phyloP scores from a whole-genome alignment of 2,888 invertebrate genomes.

The Netelia fuscicornis region DNA sequence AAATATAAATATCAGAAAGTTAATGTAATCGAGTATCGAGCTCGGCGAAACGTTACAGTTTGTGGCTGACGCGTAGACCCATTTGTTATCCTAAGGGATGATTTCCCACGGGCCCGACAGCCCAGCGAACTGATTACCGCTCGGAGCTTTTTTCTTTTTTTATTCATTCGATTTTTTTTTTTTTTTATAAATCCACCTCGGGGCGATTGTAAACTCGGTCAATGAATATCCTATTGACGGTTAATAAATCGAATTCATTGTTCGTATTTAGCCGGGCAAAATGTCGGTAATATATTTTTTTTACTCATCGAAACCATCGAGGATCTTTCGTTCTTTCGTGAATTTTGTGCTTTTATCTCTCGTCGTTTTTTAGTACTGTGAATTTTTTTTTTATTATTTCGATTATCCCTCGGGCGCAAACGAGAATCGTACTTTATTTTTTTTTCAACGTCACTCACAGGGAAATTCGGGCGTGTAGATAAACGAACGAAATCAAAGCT shows the following conservation, averaged over 20 bases:
- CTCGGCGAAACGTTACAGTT: constrained; percentile 34
- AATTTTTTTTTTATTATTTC: constrained; percentile 9
- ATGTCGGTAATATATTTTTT: not conserved
- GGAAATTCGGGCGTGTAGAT: not conserved
- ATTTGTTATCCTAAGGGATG: constrained; percentile 68
- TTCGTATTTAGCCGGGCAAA: not conserved
- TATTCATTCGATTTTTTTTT: not conserved
- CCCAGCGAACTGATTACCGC: constrained; percentile 9
- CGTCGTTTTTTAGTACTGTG: not conserved
- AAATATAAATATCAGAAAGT: constrained; percentile 20
- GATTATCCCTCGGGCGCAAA: constrained; percentile 13
- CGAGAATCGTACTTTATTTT: constrained; percentile 7
- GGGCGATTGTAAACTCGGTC: not conserved
- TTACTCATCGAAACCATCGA: not conserved
- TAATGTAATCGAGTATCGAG: constrained; percentile 35
- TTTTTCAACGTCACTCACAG: constrained; percentile 8
- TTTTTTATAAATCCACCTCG: not conserved
- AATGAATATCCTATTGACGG: constrained; percentile 44
- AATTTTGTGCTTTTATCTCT: not conserved
- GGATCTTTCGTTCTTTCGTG: not conserved
- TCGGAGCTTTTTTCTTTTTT: constrained; percentile 1
- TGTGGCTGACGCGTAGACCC: constrained; percentile 41
- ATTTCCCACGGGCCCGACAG: constrained; percentile 68
- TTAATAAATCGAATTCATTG: constrained; percentile 34
- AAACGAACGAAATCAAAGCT: not conserved